These are phyloP conservation scores for Rallus limicola DNA, from an alignment of 2,113 vertebrate species.

Conservation along the genomic window DNA sequence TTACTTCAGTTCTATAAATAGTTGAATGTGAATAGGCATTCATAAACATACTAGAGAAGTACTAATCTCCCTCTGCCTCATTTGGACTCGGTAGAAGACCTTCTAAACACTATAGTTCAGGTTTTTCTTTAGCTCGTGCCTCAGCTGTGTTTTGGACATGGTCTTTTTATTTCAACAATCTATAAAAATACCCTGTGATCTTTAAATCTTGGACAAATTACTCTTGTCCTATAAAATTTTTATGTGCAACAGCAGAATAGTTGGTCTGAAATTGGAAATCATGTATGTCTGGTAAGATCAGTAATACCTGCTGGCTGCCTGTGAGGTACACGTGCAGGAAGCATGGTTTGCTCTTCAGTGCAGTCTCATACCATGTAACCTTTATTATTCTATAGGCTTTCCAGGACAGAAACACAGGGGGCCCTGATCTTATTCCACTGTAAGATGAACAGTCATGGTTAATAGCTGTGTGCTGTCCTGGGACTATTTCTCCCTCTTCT, in stretches of 20 bases:
- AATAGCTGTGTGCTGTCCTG: not conserved
- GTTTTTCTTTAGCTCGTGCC: not conserved
- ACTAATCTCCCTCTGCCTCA: not conserved
- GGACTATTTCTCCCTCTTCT: not conserved
- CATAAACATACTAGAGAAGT: not conserved
- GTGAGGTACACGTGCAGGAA: not conserved
- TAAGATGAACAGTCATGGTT: not conserved
- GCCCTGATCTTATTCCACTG: not conserved
- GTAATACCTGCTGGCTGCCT: not conserved
- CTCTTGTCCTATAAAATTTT: not conserved
- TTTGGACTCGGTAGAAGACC: not conserved
- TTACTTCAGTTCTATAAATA: not conserved
- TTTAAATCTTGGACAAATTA: not conserved
- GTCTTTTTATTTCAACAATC: not conserved
- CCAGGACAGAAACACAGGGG: not conserved
- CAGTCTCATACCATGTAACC: fast-evolving
- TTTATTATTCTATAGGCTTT: not conserved
- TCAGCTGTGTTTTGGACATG: not conserved
- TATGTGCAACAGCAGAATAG: not conserved
- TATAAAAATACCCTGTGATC: not conserved
- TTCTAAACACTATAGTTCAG: not conserved
- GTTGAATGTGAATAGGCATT: not conserved
- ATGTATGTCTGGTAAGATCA: not conserved
- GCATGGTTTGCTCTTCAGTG: not conserved
- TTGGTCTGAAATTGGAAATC: not conserved